These are phyloP conservation scores for Tortrix viridana DNA, from an alignment of 2,888 invertebrate species.

Conservation along the genomic window DNA sequence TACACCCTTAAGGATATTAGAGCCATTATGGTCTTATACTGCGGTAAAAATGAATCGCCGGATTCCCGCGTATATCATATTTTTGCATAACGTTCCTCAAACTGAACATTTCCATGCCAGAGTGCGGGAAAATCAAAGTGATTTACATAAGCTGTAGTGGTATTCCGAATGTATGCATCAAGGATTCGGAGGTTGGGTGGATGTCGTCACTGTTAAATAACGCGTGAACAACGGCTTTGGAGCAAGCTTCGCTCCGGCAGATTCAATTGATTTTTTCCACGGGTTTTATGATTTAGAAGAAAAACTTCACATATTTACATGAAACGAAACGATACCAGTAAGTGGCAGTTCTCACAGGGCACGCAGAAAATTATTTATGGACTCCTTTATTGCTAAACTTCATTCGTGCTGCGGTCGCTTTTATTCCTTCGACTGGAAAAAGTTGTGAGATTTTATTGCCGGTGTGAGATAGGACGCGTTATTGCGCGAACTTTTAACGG, in stretches of 20 bases:
- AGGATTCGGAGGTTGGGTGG: conserved; percentile 49
- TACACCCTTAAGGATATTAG: conserved; percentile 13
- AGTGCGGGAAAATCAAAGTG: conserved; percentile 52
- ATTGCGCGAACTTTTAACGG: conserved; percentile 78
- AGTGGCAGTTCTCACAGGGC: conserved; percentile 73
- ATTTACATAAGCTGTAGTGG: conserved; percentile 59
- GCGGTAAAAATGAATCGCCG: conserved; percentile 30
- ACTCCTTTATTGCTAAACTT: conserved; percentile 82
- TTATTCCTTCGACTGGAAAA: conserved; percentile 80
- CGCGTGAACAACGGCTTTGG: conserved; percentile 53
- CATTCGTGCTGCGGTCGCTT: conserved; percentile 81
- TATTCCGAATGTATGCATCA: conserved; percentile 57
- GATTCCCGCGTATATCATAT: conserved; percentile 29
- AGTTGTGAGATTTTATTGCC: conserved; percentile 81
- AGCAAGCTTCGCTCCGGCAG: conserved; percentile 37
- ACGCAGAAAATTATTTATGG: conserved; percentile 80
- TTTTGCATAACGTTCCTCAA: conserved; percentile 36
- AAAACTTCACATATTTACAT: conserved; percentile 60
- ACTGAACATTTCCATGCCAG: conserved; percentile 28
- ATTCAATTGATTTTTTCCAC: conserved; percentile 43
- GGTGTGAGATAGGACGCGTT: conserved; percentile 82
- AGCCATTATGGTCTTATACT: conserved; percentile 21
- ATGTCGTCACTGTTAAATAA: conserved; percentile 63
- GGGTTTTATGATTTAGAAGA: conserved; percentile 49
- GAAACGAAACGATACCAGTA: conserved; percentile 57